A percentile compares a stretch with the other conserved stretches of the same genome.
Evolutionary conservation across 2,888 invertebrate species (phyloP).

Genomic region (Xanthostigma xanthostigma): DNA sequence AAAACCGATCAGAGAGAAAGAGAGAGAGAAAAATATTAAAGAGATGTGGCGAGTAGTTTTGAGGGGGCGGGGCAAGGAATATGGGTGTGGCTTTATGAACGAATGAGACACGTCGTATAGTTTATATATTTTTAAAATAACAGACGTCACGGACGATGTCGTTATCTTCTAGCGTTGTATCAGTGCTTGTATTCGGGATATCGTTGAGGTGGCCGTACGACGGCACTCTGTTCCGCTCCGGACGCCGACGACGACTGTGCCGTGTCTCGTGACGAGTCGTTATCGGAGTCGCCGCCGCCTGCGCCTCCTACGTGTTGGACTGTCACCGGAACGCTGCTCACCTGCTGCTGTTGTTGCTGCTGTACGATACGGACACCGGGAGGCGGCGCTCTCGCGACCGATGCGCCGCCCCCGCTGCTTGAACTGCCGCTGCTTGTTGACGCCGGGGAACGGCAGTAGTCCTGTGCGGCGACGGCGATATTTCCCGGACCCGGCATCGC

Average conservation of each 20-base stretch:
- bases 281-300: constrained; percentile 16
- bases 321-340: constrained; percentile 7
- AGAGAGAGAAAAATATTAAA: neutral
- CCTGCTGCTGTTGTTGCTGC: constrained; percentile 16
- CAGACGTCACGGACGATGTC: too few relatives aligned
- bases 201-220: constrained; percentile 40
- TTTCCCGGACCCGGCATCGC: constrained; percentile 35
- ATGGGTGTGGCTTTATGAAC: constrained; percentile 1
- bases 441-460: constrained; percentile 42
- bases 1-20: neutral
- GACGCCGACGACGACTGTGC: constrained; percentile 26
- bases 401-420: constrained; percentile 32
- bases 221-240: constrained; percentile 20
- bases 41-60: constrained; percentile 8
- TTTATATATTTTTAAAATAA: too few relatives aligned
- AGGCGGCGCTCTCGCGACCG: constrained; percentile 20
- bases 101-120: constrained; percentile 6
- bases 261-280: constrained; percentile 20
- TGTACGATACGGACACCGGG: constrained; percentile 17
- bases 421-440: constrained; percentile 35
- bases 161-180: constrained; percentile 22
- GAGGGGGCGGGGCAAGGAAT: constrained; percentile 12
- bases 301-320: neutral
- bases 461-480: constrained; percentile 36
- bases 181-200: constrained; percentile 69